Evolutionary conservation across 2,888 invertebrate species (phyloP).

Genomic region (Microctonus hyperodae): DNA sequence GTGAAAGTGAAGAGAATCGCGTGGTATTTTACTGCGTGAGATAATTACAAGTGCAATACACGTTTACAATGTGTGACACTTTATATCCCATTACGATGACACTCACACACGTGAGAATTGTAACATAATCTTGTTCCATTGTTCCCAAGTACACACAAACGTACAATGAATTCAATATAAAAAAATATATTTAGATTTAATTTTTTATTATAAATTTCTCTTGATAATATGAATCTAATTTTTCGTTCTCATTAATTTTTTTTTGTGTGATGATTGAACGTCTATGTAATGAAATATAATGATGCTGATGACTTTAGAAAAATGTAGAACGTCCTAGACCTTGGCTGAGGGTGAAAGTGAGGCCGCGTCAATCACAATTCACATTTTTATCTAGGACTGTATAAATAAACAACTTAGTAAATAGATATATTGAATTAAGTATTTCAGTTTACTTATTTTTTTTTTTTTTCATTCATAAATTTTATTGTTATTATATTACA

Average conservation of each 20-base stretch:
- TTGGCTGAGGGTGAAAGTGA: slow-evolving; percentile 56
- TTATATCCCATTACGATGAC: slow-evolving; percentile 1
- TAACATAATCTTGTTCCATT: not conserved
- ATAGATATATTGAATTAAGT: not conserved
- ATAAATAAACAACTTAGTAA: not conserved
- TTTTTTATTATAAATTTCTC: too few species aligned
- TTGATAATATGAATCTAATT: too few species aligned
- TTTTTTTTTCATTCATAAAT: not conserved
- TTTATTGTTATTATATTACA: not conserved
- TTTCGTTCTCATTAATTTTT: not conserved
- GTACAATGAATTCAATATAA: not conserved
- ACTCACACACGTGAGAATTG: not conserved
- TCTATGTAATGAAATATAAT: slow-evolving; percentile 1
- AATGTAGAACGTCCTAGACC: slow-evolving; percentile 50
- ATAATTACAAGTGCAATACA: slow-evolving; percentile 33
- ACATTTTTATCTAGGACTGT: not conserved
- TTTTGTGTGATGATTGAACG: too few species aligned
- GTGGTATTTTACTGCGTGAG: slow-evolving; percentile 28
- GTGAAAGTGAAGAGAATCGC: slow-evolving; percentile 29
- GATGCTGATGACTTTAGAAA: not conserved
- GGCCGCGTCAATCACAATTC: slow-evolving; percentile 37
- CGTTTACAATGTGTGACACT: slow-evolving; percentile 16
- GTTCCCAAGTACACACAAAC: not conserved
- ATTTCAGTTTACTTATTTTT: not conserved
- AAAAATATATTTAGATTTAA: not conserved